Base-by-base conservation (phyloP, 2,888 invertebrate species). In the Macaria notata region DNA sequence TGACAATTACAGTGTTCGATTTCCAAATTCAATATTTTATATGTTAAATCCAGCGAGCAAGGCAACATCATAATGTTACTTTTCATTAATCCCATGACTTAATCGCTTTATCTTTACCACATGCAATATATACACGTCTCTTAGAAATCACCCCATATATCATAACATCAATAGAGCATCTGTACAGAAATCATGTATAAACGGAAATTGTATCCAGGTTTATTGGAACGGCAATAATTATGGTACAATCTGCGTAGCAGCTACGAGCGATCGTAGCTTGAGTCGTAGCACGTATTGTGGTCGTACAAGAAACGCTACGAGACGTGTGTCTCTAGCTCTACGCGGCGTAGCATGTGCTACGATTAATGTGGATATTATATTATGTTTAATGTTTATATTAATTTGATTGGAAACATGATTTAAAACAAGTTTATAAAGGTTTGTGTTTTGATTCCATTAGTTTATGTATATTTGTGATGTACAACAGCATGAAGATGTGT, bases 251-350 rank as follows among this genome's bases (percentile, higher is more conserved):
- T 50, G 31, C 7, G 33, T 36, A 36, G 33, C 7, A 6, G 49
- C 33, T 43, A 36, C 30, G 44, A 19, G 5, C 33, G 33, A 50
- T 36, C 4, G 36, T 44, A 44, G 38, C 30, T 36, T 19, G 19
- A 4, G 4, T 43, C n/a, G 50, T 44, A 36, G 50, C 44, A 44
- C 36, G 44, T 38, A 29, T 50, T 50, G 50, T 50, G 6, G 38
- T 50, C 6, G 44, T 3, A 36, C 42, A 42, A 33, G 44, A 36
- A 44, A 9, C 36, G 3, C 33, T 44, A 30, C 8, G 4, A 44
- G 36, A 44, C 33, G 44, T 29, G 33, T 30, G 19, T 49, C 31
- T 45, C 29, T 49, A 43, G 30, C 3, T 50, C 36, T 5, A n/a
- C 36, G 30, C 36, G 44, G 50, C 50, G n/a, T 49, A 19, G 42